Evolutionary conservation across 35 echinoderm and acorn worm genomes (phyloP).

Genomic region (Ophioderma brevispina): DNA sequence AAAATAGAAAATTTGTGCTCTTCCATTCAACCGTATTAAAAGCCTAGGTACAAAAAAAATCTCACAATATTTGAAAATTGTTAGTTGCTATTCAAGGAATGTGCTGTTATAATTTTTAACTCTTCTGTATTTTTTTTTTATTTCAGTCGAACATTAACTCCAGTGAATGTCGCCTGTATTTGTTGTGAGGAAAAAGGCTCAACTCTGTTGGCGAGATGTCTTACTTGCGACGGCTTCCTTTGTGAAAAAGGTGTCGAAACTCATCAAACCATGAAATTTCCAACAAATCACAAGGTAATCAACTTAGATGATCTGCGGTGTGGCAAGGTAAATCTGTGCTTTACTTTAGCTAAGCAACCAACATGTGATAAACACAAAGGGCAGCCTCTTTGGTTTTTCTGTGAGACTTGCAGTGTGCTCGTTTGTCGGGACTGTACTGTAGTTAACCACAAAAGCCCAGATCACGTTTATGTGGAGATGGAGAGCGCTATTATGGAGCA

Average conservation of each 20-base stretch:
- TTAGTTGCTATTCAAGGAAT: no score
- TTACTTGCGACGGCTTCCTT: not conserved
- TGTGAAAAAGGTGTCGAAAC: not conserved
- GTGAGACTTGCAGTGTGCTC: constrained; percentile 19
- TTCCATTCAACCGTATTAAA: no score
- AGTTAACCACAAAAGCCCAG: not conserved
- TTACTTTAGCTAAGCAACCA: not conserved
- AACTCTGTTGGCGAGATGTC: not conserved
- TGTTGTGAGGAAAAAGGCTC: not conserved
- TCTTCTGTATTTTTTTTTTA: not conserved
- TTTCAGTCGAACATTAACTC: not conserved
- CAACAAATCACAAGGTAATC: not conserved
- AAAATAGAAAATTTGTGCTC: no score
- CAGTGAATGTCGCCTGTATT: not conserved
- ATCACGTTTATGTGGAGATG: not conserved
- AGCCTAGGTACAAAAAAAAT: no score
- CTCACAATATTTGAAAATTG: no score
- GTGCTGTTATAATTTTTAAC: no score
- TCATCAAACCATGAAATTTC: not conserved
- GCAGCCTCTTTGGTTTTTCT: not conserved
- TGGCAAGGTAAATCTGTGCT: not conserved
- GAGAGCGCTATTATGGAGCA: not conserved
- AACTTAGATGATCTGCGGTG: not conserved
- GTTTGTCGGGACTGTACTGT: constrained; percentile 19
- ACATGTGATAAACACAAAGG: not conserved